phyloP scores from a whole-genome alignment of 2,888 invertebrate genomes.

The Cheilosia urbana region DNA sequence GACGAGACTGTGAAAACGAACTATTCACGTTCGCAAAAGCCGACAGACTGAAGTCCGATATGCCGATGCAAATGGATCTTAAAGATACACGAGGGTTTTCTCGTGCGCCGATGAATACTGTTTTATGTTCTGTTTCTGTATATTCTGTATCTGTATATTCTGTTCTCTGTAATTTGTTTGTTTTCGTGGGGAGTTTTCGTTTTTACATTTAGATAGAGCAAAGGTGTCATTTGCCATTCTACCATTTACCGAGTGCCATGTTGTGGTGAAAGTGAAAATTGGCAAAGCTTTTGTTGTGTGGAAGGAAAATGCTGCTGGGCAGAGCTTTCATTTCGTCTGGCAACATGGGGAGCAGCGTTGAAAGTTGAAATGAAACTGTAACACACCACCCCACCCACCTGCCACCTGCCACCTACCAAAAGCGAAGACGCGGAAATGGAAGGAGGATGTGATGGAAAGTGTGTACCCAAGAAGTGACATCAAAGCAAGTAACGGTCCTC shows the following conservation, averaged over 20 bases:
- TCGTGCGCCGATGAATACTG: constrained; percentile 10
- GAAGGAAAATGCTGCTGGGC: background rate
- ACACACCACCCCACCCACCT: too few species aligned
- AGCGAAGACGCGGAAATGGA: too few species aligned
- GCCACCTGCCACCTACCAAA: too few species aligned
- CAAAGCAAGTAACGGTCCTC: too few species aligned
- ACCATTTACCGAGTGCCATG: background rate
- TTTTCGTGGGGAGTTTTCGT: constrained; percentile 31
- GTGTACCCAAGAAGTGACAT: too few species aligned
- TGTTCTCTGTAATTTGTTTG: constrained; percentile 12
- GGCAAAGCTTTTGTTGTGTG: constrained; percentile 30
- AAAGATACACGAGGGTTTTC: constrained; percentile 53
- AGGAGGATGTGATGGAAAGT: too few species aligned
- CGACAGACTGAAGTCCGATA: constrained; percentile 64
- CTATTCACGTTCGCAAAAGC: constrained; percentile 55
- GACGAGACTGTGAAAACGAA: constrained; percentile 1
- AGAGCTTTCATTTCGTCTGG: background rate
- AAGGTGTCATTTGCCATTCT: too few species aligned
- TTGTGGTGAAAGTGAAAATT: constrained; percentile 26
- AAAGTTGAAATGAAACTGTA: too few species aligned
- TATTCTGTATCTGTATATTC: too few species aligned
- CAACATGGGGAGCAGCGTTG: too few species aligned
- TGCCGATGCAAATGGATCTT: constrained; percentile 65
- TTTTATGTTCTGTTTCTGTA: background rate
- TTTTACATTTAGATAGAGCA: background rate